Percentiles rank a stretch among this genome's conserved stretches.
These are phyloP conservation scores for Eptesicus fuscus DNA, from an alignment of 2,113 vertebrate species.

Conservation along the genomic window DNA sequence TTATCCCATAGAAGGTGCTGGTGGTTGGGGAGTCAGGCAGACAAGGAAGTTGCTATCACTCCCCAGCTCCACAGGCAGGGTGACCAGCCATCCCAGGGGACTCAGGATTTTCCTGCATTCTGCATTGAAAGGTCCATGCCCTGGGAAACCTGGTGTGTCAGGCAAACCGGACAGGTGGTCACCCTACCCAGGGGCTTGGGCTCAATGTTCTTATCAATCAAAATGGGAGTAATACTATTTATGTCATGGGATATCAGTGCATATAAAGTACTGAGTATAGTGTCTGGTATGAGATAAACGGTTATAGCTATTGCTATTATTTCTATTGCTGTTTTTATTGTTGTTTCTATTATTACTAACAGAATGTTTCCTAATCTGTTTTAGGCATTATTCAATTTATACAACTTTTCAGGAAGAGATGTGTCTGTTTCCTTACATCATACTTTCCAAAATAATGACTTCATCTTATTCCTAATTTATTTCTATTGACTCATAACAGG, in stretches of 20 bases:
- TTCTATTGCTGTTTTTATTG: neutral
- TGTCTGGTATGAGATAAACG: neutral
- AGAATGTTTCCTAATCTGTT: neutral
- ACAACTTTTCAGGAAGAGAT: conserved; percentile 25
- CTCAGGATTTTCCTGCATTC: neutral
- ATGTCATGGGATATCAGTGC: neutral
- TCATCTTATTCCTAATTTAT: conserved; percentile 52
- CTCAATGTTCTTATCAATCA: neutral
- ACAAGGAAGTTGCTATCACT: neutral
- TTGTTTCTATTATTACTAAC: neutral
- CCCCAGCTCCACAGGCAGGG: neutral
- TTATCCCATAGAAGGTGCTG: neutral
- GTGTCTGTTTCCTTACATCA: neutral
- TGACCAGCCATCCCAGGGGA: neutral
- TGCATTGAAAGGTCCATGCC: too few species aligned
- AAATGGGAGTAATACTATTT: neutral
- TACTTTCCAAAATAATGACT: conserved; percentile 39
- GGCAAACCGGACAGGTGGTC: neutral
- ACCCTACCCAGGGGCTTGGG: neutral
- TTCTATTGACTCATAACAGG: conserved; percentile 20
- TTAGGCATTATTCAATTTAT: neutral
- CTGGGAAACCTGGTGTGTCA: neutral
- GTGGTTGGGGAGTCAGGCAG: neutral
- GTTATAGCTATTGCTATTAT: neutral
- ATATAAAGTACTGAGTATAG: neutral